Base-by-base conservation (phyloP, 2,113 vertebrate species). In the Marmota flaviventris region DNA sequence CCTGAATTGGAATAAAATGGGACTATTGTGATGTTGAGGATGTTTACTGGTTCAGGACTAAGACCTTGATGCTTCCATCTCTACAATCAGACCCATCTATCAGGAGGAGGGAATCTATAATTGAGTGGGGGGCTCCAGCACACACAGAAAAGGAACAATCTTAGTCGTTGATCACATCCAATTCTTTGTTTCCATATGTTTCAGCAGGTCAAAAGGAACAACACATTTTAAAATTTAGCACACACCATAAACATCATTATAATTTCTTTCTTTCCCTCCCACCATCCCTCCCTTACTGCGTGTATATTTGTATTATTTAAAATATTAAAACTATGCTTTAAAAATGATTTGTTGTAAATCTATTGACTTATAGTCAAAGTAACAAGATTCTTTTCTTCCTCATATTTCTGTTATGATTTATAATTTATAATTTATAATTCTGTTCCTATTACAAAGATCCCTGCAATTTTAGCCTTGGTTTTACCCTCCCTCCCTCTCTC, bases 1-100 rank as follows among this genome's bases (percentile, higher is more conserved):
- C 11, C 77, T 67, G 45, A 91, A 32, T 81, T 20, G 17, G 51
- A 93, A 88, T 94, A 42, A 91, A 82, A 85, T 88, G 48, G 48
- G 79, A 17, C 72, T 16, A 39, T 24, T 27, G 25, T 37, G n/a
- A n/a, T 45, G 32, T 39, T 20, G 22, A 73, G 42, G 56, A 45
- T 45, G 8, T 91, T 95, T 77, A 29, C n/a, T 78, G 37, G 20
- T 34, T 88, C 18, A 20, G n/a, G 5, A 27, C 13, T 65, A 92
- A 85, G 34, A 61, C 4, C 11, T 73, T 32, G 20, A 24, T 89
- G 63, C n/a, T 34, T 29, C 37, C n/a, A 8, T 75, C 87, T 91
- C 22, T 78, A 25, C 9, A 63, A 17, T 8, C n/a, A 27, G 3
- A 69, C 37, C 34, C 48, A 85, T 84, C 67, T 45, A 37, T 73